A percentile compares a stretch with the other conserved stretches of the same genome.
phyloP scores from a whole-genome alignment of 2,797 vertebrate species.

The Garrulus glandarius region DNA sequence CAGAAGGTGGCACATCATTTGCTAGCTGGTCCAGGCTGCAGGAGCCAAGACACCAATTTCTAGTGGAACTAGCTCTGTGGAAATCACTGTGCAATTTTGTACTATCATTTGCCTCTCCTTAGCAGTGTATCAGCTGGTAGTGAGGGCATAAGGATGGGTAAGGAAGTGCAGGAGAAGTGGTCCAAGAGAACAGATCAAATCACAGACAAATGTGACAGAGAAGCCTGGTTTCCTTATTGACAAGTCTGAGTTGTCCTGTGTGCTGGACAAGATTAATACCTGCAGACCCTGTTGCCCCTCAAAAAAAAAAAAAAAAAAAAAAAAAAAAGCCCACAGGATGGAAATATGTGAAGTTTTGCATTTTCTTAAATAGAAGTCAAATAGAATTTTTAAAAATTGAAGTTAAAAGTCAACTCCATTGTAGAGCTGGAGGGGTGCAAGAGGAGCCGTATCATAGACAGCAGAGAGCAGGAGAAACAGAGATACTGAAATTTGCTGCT shows the following conservation, averaged over 20 bases:
- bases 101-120: background rate
- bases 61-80: background rate
- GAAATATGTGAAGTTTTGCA: background rate
- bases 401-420: background rate
- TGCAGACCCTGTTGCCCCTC: accelerated
- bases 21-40: background rate
- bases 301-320: background rate
- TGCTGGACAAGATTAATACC: background rate
- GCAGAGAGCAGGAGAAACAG: background rate
- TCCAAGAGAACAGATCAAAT: background rate
- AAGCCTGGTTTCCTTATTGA: background rate
- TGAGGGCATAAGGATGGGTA: background rate
- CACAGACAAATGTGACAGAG: background rate
- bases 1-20: background rate
- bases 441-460: accelerated
- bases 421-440: background rate
- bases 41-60: background rate
- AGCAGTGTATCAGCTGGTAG: background rate
- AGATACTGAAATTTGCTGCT: background rate
- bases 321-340: background rate
- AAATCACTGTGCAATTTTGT: background rate
- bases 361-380: background rate
- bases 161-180: background rate
- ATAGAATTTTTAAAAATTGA: background rate
- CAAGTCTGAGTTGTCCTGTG: background rate